Percentiles rank a stretch among this genome's conserved stretches.
These are phyloP conservation scores for Luperina testacea DNA, from an alignment of 2,888 invertebrate species.

Conservation along the genomic window DNA sequence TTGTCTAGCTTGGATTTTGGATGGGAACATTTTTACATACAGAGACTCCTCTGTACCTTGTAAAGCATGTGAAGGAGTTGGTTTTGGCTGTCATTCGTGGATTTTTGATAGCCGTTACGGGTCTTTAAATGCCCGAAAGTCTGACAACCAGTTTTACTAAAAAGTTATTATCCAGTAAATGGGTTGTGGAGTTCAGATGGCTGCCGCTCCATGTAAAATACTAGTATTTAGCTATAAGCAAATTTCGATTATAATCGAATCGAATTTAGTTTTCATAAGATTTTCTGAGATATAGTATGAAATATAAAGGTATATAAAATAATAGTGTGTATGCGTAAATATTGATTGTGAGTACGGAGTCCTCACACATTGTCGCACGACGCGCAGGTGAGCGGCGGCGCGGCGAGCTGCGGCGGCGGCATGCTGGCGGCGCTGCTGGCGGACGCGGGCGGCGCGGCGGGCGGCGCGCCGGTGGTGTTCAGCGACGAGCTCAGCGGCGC, in stretches of 20 bases:
- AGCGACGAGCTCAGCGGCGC: conserved; percentile 96
- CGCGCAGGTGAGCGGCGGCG: conserved; percentile 51
- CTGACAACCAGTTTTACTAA: background rate
- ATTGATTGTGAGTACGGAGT: too few relatives aligned
- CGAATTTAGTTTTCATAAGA: background rate
- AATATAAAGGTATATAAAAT: background rate
- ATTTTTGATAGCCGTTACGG: background rate
- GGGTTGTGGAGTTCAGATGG: too few relatives aligned
- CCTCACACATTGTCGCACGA: too few relatives aligned
- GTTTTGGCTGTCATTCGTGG: background rate
- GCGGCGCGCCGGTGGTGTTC: conserved; percentile 94
- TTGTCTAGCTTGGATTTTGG: background rate
- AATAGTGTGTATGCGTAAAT: too few relatives aligned
- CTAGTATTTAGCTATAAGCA: background rate
- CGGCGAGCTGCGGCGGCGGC: conserved; percentile 89
- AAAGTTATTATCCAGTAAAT: background rate
- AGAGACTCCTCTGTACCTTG: too few relatives aligned
- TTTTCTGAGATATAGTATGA: background rate
- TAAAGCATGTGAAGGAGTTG: background rate
- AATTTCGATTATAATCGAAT: background rate
- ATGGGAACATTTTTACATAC: background rate
- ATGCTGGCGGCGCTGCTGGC: conserved; percentile 96
- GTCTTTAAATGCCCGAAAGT: background rate
- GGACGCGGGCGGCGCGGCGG: conserved; percentile 95
- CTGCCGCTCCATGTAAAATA: background rate